Conservation (phyloP, 2,888 invertebrate genomes). For the Eilema depressum region DNA sequence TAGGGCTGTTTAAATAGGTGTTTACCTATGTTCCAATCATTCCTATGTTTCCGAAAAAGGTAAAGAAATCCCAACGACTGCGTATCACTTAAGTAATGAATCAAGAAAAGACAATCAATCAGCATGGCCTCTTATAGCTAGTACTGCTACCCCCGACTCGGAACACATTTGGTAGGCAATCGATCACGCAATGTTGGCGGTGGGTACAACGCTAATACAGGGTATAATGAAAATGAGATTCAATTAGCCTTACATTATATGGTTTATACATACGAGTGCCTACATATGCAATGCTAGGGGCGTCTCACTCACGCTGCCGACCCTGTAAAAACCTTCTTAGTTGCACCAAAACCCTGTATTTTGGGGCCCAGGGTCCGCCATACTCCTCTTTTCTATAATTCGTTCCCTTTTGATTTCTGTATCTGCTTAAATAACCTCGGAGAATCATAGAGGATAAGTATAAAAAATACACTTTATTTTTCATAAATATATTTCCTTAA, state of each 20-base stretch:
- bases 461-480: not conserved
- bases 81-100: not conserved
- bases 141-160: not conserved
- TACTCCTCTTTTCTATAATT: not conserved
- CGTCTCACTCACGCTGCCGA: too few species aligned
- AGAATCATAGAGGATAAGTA: not conserved
- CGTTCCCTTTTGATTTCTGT: not conserved
- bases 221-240: constrained; percentile 28
- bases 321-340: not conserved
- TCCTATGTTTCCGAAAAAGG: not conserved
- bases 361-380: not conserved
- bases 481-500: not conserved
- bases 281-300: too few species aligned
- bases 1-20: too few species aligned
- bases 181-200: constrained; percentile 40
- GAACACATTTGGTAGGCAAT: constrained; percentile 24
- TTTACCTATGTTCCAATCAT: not conserved
- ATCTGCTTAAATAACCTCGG: not conserved
- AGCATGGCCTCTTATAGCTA: not conserved
- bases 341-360: not conserved
- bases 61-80: not conserved
- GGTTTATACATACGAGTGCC: constrained; percentile 40
- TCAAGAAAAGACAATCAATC: constrained; percentile 9
- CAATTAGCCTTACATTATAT: constrained; percentile 41
- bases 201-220: constrained; percentile 33